Conservation (phyloP, 2,113 vertebrate species). For the Xerus inauris region DNA sequence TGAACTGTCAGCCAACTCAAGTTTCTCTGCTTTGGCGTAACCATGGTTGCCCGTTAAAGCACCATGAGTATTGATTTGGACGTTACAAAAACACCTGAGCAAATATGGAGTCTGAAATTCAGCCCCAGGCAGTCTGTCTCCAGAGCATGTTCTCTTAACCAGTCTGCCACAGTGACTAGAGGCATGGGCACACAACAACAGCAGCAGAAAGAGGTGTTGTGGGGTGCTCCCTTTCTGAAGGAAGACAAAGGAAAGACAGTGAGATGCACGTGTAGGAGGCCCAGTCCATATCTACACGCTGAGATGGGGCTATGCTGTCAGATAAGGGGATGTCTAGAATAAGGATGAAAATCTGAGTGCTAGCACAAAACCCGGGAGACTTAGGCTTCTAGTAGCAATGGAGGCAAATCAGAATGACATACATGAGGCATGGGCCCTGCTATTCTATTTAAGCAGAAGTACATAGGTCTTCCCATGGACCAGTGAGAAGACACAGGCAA, state of each 20-base stretch:
- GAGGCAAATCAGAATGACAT: background rate
- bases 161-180: too few relatives aligned
- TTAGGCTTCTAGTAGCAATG: background rate
- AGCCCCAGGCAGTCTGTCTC: background rate
- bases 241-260: background rate
- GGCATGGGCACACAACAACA: background rate
- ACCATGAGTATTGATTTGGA: fast-evolving
- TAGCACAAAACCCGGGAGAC: background rate
- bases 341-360: background rate
- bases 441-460: background rate
- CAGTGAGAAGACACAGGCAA: background rate
- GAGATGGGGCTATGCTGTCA: background rate
- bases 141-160: background rate
- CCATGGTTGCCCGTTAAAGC: background rate
- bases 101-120: background rate
- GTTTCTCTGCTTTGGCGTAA: background rate
- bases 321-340: background rate
- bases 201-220: background rate
- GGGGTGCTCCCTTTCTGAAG: too few relatives aligned
- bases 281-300: background rate
- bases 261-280: background rate
- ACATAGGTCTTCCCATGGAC: background rate
- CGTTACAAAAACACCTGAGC: background rate
- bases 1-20: background rate
- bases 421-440: background rate